A percentile compares a stretch with the other conserved stretches of the same genome.
Conservation (phyloP, 2,888 invertebrate species). For the Masnerella sp. region DNA sequence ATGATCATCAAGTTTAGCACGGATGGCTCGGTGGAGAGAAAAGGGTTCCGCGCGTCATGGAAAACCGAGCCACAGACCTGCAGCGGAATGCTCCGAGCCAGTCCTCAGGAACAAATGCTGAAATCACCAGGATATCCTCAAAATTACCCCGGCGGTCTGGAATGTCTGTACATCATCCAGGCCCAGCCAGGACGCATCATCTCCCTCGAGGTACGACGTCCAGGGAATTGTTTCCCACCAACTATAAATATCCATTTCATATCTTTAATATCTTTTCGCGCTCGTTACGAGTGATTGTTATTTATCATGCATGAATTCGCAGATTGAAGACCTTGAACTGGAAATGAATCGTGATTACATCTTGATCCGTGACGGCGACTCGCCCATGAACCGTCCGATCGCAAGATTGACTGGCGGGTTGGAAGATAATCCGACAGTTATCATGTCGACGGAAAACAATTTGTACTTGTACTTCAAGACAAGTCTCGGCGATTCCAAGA, state of each 20-base stretch:
- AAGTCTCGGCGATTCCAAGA: slow-evolving; percentile 91
- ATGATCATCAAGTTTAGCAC: slow-evolving; percentile 98
- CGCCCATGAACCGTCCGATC: slow-evolving; percentile 90
- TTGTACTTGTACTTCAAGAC: slow-evolving; percentile 95
- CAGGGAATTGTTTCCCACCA: not conserved
- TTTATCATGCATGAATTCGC: too few relatives aligned
- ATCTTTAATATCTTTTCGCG: too few relatives aligned
- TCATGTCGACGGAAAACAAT: slow-evolving; percentile 93
- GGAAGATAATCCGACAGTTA: slow-evolving; percentile 86
- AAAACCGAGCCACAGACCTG: slow-evolving; percentile 96
- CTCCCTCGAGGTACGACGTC: slow-evolving; percentile 85
- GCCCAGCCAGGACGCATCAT: slow-evolving; percentile 95
- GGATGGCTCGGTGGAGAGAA: slow-evolving; percentile 94
- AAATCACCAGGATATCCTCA: slow-evolving; percentile 95
- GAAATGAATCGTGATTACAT: slow-evolving; percentile 91
- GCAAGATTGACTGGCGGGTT: slow-evolving; percentile 89
- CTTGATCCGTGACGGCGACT: slow-evolving; percentile 93
- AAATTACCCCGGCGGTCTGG: slow-evolving; percentile 96
- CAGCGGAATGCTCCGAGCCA: slow-evolving; percentile 91
- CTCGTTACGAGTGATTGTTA: too few relatives aligned
- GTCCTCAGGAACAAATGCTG: slow-evolving; percentile 91
- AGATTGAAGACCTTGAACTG: slow-evolving; percentile 90
- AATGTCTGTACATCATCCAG: slow-evolving; percentile 94
- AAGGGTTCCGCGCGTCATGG: slow-evolving; percentile 96
- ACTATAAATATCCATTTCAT: too few relatives aligned